Percentiles rank a stretch among this genome's conserved stretches.
phyloP scores from a whole-genome alignment of 2,113 vertebrate species.

The Asarcornis scutulata region DNA sequence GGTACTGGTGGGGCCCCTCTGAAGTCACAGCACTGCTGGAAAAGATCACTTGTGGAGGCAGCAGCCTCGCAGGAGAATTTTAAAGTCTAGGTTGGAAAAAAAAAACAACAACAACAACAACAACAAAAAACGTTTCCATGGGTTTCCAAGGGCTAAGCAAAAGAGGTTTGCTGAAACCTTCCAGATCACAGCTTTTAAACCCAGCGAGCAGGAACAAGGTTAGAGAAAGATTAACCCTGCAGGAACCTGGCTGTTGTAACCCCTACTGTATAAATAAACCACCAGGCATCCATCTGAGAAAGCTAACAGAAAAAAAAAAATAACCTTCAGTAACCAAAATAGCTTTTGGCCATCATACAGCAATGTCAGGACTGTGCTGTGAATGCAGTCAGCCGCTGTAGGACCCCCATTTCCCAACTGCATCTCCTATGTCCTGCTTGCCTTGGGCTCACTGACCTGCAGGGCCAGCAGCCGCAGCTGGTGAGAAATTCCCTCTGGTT shows the following conservation, averaged over 20 bases:
- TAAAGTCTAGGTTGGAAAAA: fast-evolving
- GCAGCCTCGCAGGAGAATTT: neutral
- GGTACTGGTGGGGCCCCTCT: neutral
- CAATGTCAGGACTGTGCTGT: neutral
- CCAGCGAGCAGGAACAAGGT: neutral
- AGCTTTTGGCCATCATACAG: neutral
- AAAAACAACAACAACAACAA: neutral
- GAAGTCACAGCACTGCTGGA: neutral
- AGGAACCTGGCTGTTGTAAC: neutral
- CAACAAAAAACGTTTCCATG: neutral
- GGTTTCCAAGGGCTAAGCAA: fast-evolving
- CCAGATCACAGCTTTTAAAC: neutral
- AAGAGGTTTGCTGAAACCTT: neutral
- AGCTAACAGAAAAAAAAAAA: neutral
- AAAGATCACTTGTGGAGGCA: neutral
- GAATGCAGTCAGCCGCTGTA: neutral
- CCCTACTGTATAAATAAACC: neutral
- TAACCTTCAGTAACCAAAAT: neutral
- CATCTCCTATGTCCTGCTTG: neutral
- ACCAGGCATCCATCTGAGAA: neutral
- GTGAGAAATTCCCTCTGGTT: neutral
- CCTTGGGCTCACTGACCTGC: neutral
- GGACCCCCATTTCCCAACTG: neutral
- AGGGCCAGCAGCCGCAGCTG: neutral
- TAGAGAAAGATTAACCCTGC: slow-evolving; percentile 8